These are phyloP conservation scores for Poliocrania exsul DNA, from an alignment of 2,797 vertebrate species.

Conservation along the genomic window DNA sequence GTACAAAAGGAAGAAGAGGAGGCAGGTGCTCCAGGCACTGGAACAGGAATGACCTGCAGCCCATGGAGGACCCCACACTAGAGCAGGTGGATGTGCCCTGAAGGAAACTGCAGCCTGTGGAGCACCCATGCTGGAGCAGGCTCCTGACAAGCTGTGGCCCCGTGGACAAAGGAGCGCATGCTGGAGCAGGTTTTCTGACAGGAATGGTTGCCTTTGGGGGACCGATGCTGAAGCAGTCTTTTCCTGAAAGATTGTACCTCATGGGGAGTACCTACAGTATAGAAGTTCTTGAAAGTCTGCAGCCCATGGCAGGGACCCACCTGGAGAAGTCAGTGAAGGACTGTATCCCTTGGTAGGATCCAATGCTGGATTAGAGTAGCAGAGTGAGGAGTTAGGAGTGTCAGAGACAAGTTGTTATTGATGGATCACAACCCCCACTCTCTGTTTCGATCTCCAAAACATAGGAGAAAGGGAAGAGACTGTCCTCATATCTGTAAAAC, in stretches of 20 bases:
- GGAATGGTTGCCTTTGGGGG: not conserved
- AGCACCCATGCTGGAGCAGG: not conserved
- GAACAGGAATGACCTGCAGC: not conserved
- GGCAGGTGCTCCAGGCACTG: not conserved
- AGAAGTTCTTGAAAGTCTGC: not conserved
- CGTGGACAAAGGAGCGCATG: rapidly evolving
- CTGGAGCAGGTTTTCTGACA: not conserved
- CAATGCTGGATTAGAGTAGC: rapidly evolving
- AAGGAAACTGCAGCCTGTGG: not conserved
- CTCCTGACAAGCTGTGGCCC: not conserved
- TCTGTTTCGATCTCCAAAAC: rapidly evolving
- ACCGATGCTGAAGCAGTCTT: not conserved
- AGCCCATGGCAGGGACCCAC: not conserved
- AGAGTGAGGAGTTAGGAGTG: not conserved
- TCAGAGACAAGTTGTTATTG: not conserved
- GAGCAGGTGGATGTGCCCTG: not conserved
- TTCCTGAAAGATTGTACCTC: not conserved
- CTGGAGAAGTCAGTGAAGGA: not conserved
- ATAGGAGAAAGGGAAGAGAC: not conserved
- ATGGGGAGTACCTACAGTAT: rapidly evolving
- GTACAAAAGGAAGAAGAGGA: not conserved
- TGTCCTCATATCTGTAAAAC: not conserved
- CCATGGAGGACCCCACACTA: not conserved
- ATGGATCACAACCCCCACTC: not conserved
- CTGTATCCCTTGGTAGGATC: rapidly evolving